phyloP scores from a whole-genome alignment of 2,113 vertebrate genomes.

The Prinia subflava region DNA sequence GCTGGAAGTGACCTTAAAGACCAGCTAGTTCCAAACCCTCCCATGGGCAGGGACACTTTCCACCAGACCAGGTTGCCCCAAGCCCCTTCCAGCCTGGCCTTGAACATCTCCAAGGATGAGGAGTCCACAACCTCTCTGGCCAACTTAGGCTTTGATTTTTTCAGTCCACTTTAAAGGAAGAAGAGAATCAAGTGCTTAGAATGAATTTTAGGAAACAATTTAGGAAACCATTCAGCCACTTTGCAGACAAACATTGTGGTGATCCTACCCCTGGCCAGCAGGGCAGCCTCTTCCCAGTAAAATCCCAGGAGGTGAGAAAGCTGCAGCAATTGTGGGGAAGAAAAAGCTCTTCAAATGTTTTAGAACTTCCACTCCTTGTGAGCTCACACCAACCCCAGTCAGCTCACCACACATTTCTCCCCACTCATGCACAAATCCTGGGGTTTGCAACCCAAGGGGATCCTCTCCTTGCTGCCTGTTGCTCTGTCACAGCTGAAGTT shows the following conservation, averaged over 20 bases:
- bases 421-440: not conserved
- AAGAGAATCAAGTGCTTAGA: not conserved
- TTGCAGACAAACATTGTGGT: not conserved
- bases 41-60: not conserved
- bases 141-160: not conserved
- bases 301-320: not conserved
- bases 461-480: not conserved
- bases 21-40: not conserved
- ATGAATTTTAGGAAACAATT: not conserved
- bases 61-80: not conserved
- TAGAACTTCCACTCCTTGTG: not conserved
- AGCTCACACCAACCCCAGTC: not conserved
- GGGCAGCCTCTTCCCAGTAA: not conserved
- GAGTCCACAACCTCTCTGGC: not conserved
- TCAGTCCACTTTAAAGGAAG: not conserved
- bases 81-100: not conserved
- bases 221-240: not conserved
- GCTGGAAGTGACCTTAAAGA: not conserved
- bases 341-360: not conserved
- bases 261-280: not conserved
- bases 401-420: fast-evolving
- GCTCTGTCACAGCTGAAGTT: not conserved
- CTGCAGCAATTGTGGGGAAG: fast-evolving
- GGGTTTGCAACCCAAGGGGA: not conserved
- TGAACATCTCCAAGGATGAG: not conserved